Evolutionary conservation across 2,113 vertebrate genomes (phyloP).

Genomic region (Leucoraja erinaceus): DNA sequence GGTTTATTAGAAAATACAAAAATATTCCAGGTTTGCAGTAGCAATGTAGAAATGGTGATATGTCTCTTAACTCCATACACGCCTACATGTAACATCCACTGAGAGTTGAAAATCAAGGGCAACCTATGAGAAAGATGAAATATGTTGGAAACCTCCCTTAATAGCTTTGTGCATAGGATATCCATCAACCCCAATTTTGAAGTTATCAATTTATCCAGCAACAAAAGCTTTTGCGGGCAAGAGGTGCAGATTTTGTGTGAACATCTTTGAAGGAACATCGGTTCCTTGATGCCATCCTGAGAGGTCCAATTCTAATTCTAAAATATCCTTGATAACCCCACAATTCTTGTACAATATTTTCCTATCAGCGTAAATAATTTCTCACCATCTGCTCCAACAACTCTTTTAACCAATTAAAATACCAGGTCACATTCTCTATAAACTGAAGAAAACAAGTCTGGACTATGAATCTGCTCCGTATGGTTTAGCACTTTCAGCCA

Average conservation of each 20-base stretch:
- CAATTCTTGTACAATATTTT: background rate
- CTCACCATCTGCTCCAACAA: background rate
- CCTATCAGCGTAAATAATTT: background rate
- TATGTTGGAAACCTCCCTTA: background rate
- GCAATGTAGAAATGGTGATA: background rate
- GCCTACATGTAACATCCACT: background rate
- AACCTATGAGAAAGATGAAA: background rate
- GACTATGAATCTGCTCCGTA: background rate
- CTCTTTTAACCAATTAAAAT: background rate
- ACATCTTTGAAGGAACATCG: background rate
- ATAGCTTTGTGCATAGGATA: background rate
- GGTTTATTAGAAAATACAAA: background rate
- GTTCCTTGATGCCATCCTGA: background rate
- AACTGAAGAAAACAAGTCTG: background rate
- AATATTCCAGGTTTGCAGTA: background rate
- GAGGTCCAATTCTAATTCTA: background rate
- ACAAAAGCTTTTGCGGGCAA: background rate
- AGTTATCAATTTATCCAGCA: background rate
- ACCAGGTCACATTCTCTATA: background rate
- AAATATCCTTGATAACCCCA: background rate
- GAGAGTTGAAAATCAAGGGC: background rate
- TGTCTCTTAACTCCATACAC: background rate
- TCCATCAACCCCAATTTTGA: background rate
- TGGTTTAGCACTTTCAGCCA: background rate
- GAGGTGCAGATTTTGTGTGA: background rate